Base-by-base conservation (phyloP, 2,888 invertebrate species). In the Drosophila affinis region DNA sequence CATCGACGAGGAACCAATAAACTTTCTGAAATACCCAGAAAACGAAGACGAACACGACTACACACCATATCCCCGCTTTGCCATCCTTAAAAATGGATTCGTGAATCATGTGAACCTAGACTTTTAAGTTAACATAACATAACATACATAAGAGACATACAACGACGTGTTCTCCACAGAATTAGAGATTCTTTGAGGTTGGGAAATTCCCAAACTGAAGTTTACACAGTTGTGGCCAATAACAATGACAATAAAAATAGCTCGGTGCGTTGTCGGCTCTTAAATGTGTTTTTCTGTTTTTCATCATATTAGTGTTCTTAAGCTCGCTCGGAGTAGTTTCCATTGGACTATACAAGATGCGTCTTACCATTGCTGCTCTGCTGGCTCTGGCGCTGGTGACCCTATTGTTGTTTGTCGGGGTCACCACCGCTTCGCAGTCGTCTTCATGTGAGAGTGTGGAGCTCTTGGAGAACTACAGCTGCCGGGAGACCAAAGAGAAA, bases 171-270 rank as follows among this genome's bases (percentile, higher is more conserved):
- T 18, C 29, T 45, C 18, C 58, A 44, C 17, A 53, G 34, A 58
- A 58, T 49, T 10, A 3, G 5, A 17, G 1, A 49, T 54, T 62
- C 54, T 7, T 7, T 21, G 18, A 54, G 24, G 17, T 46, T 21
- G 34, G 52, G 48, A 54, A 57, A 39, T 45, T 46, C 44, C 48
- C 53, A 14, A 10, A 14, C 10, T 10, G 18, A 24, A 55, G 65
- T 76, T 77, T 79, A 18, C 58, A 77, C 81, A 81, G 86, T 67
- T 81, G 81, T 61, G 21, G 29, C 55, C 24, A 52, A 61, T 34
- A 48, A 65, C 62, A 62, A 72, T 3, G 67, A 49, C 18, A 27
- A 39, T 3, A 21, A 47, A 49, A 49, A 67, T 21, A 51, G 6
- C 27, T 17, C 29, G 17, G 17, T 65, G 34, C 34, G 34, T 12